Evolutionary conservation across 2,888 invertebrate genomes (phyloP).

Genomic region (Lasioglossum villosulum): DNA sequence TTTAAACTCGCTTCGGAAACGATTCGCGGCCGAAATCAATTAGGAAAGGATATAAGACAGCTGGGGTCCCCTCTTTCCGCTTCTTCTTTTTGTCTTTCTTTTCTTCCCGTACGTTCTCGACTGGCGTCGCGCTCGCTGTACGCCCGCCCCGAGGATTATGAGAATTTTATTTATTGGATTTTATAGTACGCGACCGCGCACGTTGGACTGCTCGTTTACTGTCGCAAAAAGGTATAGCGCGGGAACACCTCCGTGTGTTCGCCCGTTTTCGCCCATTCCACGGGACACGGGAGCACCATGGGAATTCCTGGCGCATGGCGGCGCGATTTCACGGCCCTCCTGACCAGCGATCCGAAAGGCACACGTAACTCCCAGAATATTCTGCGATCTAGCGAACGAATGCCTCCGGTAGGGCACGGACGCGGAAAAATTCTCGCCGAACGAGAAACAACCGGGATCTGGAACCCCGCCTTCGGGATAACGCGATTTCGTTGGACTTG

Average conservation of each 20-base stretch:
- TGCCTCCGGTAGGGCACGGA: constrained; percentile 33
- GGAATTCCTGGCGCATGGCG: constrained; percentile 64
- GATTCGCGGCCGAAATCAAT: constrained; percentile 69
- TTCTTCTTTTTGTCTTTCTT: not conserved
- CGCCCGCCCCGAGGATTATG: constrained; percentile 54
- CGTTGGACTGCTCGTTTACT: constrained; percentile 76
- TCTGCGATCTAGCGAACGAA: constrained; percentile 60
- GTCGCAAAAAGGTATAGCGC: constrained; percentile 58
- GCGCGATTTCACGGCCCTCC: constrained; percentile 68
- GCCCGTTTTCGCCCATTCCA: constrained; percentile 17
- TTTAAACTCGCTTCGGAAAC: constrained; percentile 35
- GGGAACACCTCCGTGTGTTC: constrained; percentile 12
- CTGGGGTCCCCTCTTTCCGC: not conserved
- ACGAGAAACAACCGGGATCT: constrained; percentile 44
- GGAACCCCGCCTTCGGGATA: constrained; percentile 54
- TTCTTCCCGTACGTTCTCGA: not conserved
- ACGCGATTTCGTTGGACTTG: constrained; percentile 50
- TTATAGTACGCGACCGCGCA: constrained; percentile 73
- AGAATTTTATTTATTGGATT: constrained; percentile 80
- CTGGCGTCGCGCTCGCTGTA: not conserved
- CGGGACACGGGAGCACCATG: constrained; percentile 55
- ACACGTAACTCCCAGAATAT: constrained; percentile 69
- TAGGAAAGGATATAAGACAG: constrained; percentile 68
- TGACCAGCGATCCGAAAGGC: constrained; percentile 66
- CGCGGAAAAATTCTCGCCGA: constrained; percentile 63